Base-by-base conservation (phyloP, 2,797 vertebrate genomes). In the Carapus acus region DNA sequence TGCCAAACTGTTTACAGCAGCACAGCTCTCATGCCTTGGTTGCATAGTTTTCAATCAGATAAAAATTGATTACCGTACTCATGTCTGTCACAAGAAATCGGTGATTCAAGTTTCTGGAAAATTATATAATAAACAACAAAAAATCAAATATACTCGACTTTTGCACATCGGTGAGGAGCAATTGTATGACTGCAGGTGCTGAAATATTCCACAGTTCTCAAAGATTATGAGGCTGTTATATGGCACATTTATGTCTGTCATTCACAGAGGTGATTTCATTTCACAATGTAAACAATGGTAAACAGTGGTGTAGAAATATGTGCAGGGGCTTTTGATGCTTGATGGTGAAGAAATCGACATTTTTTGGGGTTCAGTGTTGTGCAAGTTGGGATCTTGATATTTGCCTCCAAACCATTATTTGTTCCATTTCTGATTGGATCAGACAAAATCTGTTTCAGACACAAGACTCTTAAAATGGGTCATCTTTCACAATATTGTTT, bases 261-360 rank as follows among this genome's bases (percentile, higher is more conserved):
- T 69, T 66, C 54, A 36, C 14, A 55, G 20, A 40, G 65, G 53
- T 71, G 56, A 63, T 67, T 63, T 43, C 2, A 52, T 23, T 64
- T 18, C 51, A 12, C 19, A 49, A 12, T 40, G 5, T 52, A 49
- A 49, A 49, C 59, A 19, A 59, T 49, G 43, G 29, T 43, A 43
- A 70, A 54, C 1, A 2, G 31, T 21, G 21, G 44, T 49, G 51
- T 58, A 23, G 18, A 31, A 45, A 54, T 13, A 9, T 15, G 19
- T 52, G 36, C 39, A 31, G 22, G 54, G 49, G 14, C 15, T 49
- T 60, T 45, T 63, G 56, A 64, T 65, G 33, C 46, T 55, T 58
- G 41, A 57, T 36, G 34, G 31, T 36, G 34, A 36, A 22, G 22
- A 21, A 42, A 13, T 42, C 15, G 20, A 17, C 18, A 5, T 41